Conservation (phyloP, 2,888 invertebrate genomes). For the Caenorhabditis japonica region DNA sequence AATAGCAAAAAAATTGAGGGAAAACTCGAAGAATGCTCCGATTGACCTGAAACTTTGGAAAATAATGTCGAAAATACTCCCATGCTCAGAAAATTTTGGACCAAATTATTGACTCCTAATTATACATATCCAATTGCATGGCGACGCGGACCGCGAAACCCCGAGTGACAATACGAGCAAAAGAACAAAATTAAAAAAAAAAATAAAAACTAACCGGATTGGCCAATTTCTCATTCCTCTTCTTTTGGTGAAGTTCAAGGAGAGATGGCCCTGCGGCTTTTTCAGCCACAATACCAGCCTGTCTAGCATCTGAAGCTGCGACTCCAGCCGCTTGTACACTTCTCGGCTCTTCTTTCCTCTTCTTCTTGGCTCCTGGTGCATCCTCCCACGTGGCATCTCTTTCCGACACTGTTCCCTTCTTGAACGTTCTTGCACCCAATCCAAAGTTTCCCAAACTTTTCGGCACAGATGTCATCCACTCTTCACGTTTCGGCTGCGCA, state of each 20-base stretch:
- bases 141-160: too few relatives aligned
- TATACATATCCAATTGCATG: too few relatives aligned
- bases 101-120: too few relatives aligned
- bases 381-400: conserved; percentile 47
- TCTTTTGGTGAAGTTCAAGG: conserved; percentile 41
- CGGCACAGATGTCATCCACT: conserved; percentile 71
- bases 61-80: too few relatives aligned
- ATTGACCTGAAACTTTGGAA: too few relatives aligned
- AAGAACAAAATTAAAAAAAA: too few relatives aligned
- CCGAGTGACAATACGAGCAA: too few relatives aligned
- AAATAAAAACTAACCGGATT: too few relatives aligned
- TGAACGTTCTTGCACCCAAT: conserved; percentile 64
- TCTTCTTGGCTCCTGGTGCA: conserved; percentile 49
- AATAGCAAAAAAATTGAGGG: too few relatives aligned
- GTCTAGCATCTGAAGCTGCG: conserved; percentile 34
- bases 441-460: conserved; percentile 65
- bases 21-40: too few relatives aligned
- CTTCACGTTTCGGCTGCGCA: conserved; percentile 58
- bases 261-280: conserved; percentile 38
- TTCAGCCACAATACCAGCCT: conserved; percentile 31
- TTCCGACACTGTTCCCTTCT: conserved; percentile 40
- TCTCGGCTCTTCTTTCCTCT: conserved; percentile 19
- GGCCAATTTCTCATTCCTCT: conserved; percentile 29
- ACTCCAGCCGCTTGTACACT: conserved; percentile 15
- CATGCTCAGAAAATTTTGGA: too few relatives aligned